These are phyloP conservation scores for Hemicentrotus pulcherrimus DNA, from an alignment of 35 echinoderm and acorn worm species.

Conservation along the genomic window DNA sequence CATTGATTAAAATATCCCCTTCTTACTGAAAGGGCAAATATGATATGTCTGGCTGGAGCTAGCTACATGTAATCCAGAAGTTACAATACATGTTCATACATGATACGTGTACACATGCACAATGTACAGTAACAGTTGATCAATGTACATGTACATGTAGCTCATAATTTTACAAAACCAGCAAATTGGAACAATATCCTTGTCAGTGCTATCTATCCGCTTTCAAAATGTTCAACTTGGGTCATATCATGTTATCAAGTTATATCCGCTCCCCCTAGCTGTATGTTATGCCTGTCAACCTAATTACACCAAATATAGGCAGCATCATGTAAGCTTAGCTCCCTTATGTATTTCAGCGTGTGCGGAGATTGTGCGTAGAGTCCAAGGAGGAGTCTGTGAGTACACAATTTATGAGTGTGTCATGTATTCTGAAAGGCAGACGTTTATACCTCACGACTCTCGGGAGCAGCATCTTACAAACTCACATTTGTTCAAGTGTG, in stretches of 20 bases:
- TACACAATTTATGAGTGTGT: not conserved
- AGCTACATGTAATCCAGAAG: too few relatives aligned
- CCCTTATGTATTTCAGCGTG: not conserved
- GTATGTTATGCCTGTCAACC: slow-evolving; percentile 49
- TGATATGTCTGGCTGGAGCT: too few relatives aligned
- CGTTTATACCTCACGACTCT: not conserved
- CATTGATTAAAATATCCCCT: too few relatives aligned
- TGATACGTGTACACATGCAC: too few relatives aligned
- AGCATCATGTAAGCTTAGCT: not conserved
- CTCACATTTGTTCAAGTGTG: not conserved
- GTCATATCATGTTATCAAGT: not conserved
- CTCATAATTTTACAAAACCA: not conserved
- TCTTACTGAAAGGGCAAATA: too few relatives aligned
- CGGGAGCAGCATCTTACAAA: not conserved
- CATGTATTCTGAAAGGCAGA: not conserved
- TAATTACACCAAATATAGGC: slow-evolving; percentile 53
- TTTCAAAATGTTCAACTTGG: not conserved
- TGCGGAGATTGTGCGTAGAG: not conserved
- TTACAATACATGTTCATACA: too few relatives aligned
- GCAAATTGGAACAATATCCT: not conserved
- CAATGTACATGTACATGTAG: not conserved
- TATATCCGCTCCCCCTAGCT: not conserved
- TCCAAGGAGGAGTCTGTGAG: not conserved
- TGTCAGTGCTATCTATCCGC: not conserved
- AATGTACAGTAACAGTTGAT: too few relatives aligned